phyloP scores from a whole-genome alignment of 2,888 invertebrate genomes.

The Antitype chi region DNA sequence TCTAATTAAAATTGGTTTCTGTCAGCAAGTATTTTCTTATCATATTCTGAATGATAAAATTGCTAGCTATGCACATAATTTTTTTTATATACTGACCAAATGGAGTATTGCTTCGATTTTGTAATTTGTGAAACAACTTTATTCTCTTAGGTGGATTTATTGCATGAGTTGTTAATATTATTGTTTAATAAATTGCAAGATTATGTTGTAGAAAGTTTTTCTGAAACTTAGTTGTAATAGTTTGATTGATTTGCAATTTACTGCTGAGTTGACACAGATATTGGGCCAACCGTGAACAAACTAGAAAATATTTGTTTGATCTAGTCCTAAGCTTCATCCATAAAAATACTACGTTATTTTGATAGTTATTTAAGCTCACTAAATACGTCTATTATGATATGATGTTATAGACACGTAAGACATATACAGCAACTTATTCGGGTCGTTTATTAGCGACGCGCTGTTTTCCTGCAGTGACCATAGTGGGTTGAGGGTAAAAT shows the following conservation, averaged over 20 bases:
- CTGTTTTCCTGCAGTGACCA: neutral
- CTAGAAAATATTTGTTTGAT: slow-evolving; percentile 16
- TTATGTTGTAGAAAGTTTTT: slow-evolving; percentile 49
- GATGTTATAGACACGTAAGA: neutral
- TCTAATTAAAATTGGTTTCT: slow-evolving; percentile 60
- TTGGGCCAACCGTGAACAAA: slow-evolving; percentile 57
- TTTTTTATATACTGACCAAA: slow-evolving; percentile 59
- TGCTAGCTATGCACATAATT: slow-evolving; percentile 53
- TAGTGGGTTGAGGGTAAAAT: neutral
- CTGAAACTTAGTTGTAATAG: slow-evolving; percentile 64
- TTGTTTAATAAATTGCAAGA: slow-evolving; percentile 56
- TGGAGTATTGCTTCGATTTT: slow-evolving; percentile 47
- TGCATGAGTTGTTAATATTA: slow-evolving; percentile 47
- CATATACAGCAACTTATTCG: neutral
- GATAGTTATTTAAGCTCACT: slow-evolving; percentile 2
- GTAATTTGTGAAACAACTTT: slow-evolving; percentile 53
- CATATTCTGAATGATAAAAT: slow-evolving; percentile 36
- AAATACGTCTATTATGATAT: neutral
- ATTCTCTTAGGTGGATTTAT: slow-evolving; percentile 31
- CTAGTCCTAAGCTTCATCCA: neutral
- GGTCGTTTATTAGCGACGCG: neutral
- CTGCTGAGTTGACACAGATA: slow-evolving; percentile 51
- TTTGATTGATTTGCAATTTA: slow-evolving; percentile 60
- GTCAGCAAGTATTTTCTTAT: slow-evolving; percentile 2
- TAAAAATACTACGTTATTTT: neutral